These are phyloP conservation scores for Hydrozoanthus gracilis DNA, from an alignment of 92 coral and sea anemone genomes.

Conservation along the genomic window DNA sequence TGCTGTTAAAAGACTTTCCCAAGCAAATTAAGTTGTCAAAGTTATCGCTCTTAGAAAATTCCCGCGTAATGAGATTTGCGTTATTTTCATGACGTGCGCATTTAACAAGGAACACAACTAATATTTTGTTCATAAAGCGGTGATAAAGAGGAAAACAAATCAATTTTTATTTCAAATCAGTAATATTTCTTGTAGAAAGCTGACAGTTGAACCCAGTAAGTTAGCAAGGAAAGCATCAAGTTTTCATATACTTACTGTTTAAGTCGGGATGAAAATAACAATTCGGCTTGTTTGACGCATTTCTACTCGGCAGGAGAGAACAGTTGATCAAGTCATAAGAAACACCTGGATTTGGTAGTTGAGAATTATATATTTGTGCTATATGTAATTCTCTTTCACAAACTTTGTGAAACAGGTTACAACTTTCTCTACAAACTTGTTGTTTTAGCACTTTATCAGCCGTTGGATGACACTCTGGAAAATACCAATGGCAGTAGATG, in stretches of 20 bases:
- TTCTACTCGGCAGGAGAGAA: conserved; percentile 19
- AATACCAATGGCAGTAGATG: conserved; percentile 33
- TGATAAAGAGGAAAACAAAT: too few relatives aligned
- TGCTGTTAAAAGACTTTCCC: too few relatives aligned
- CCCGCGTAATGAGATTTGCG: too few relatives aligned
- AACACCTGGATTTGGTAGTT: background rate
- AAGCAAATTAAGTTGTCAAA: too few relatives aligned
- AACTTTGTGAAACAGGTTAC: background rate
- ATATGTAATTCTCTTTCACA: conserved; percentile 15
- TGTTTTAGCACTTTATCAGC: background rate
- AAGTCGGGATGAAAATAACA: conserved; percentile 11
- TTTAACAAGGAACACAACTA: too few relatives aligned
- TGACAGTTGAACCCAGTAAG: background rate
- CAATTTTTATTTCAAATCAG: background rate
- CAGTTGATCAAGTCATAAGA: conserved; percentile 15
- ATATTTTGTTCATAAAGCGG: too few relatives aligned
- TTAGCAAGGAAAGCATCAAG: background rate
- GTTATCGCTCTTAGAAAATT: too few relatives aligned
- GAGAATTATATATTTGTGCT: background rate
- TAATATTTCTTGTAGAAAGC: too few relatives aligned
- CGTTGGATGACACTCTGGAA: conserved; percentile 16
- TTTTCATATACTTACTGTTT: conserved; percentile 13
- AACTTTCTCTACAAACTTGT: conserved; percentile 19
- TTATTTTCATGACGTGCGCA: too few relatives aligned
- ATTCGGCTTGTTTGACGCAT: background rate